Conservation (phyloP, 2,888 invertebrate species). For the Calameuta idolon region DNA sequence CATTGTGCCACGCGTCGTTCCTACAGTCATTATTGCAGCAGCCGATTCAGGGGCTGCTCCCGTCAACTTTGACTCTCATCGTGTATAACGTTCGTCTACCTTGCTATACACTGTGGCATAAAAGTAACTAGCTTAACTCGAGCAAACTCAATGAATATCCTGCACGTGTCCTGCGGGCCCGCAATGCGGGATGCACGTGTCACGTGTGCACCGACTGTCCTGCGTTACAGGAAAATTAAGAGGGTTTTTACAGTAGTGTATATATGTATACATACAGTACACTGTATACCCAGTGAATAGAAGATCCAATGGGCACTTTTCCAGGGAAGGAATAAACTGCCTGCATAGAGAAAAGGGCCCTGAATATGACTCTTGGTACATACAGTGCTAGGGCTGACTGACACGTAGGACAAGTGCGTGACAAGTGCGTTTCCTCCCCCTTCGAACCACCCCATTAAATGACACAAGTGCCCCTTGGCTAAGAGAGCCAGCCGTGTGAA, state of each 20-base stretch:
- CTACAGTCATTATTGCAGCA: not conserved
- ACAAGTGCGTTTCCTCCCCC: constrained; percentile 23
- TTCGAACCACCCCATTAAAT: not conserved
- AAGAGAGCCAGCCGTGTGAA: constrained; percentile 36
- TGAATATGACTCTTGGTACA: not conserved
- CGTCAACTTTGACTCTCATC: not conserved
- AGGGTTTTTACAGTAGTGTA: not conserved
- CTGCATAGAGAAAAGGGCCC: not conserved
- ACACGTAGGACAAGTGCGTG: constrained; percentile 34
- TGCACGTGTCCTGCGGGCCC: constrained; percentile 37
- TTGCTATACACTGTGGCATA: not conserved
- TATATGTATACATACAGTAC: not conserved
- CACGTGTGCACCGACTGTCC: constrained; percentile 30
- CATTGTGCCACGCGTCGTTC: not conserved
- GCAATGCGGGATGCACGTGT: constrained; percentile 40
- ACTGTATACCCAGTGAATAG: not conserved
- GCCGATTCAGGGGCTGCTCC: not conserved
- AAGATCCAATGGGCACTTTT: constrained; percentile 15
- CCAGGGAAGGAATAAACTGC: constrained; percentile 13
- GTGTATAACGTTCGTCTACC: not conserved
- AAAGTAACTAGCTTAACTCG: not conserved
- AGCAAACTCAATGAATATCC: constrained; percentile 16
- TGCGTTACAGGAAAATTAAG: not conserved
- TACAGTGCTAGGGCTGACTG: not conserved
- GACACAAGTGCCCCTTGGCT: not conserved